Base-by-base conservation (phyloP, 2,888 invertebrate species). In the Drosophila pseudotakahashii region DNA sequence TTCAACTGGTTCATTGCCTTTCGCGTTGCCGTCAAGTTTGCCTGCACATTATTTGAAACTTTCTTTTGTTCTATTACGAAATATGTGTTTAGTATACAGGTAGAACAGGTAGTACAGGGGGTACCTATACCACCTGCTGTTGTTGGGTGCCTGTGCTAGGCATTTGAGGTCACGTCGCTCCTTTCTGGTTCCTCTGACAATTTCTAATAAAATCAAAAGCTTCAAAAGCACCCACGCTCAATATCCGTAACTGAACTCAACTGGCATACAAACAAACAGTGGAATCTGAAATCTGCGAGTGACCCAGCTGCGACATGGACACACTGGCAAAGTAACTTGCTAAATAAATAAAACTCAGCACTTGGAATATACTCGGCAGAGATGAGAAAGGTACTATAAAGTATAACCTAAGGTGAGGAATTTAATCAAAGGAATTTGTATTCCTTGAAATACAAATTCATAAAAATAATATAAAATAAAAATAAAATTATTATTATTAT, bases 151-250 rank as follows among this genome's bases (percentile, higher is more conserved):
- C 37, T 54, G 54, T 41, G 39, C 16, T 34, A 32, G 57, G 52
- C 36, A 70, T 63, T 75, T 73, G 68, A 67, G 77, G 68, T 57
- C 76, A 78, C 72, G 74, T 72, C 71, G 64, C 61, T 67, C 30
- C 30, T 30, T 26, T 26, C 75, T 63, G 73, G 62, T 57, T 54
- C 51, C 60, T 60, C 75, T 73, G 78, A 76, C 84, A 87, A 84
- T 84, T 77, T 82, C 76, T 78, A 88, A 85, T 82, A 88, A 81
- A 83, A 88, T 85, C 83, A 88, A 88, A 83, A 85, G 79, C 75
- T 75, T 80, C 72, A 54, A 73, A 64, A 66, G 50, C 67, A 69
- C 59, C 70, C 70, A 57, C 70, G 62, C 62, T 48, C 87, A 74
- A 81, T 81, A 86, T 76, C 63, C 68, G 79, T 77, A 72, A 71